A percentile compares a stretch with the other conserved stretches of the same genome.
Conservation (phyloP, 2,888 invertebrate species). For the Galeopsomyia nigrocyanea region DNA sequence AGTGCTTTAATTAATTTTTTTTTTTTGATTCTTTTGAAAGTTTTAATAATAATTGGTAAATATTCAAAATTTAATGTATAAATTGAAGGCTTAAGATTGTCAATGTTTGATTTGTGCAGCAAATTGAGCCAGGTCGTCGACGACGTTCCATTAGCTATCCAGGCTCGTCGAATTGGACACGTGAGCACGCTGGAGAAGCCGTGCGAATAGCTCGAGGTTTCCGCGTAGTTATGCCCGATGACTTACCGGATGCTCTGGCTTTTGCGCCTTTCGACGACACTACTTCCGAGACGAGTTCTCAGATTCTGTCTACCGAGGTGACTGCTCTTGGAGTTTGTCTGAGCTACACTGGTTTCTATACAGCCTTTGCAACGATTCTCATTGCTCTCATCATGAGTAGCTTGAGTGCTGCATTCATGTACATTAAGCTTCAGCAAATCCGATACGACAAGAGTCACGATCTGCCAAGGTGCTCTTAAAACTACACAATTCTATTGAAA, state of each 20-base stretch:
- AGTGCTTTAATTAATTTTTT: too few relatives aligned
- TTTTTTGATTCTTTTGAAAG: too few relatives aligned
- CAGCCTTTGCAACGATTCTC: conserved; percentile 74
- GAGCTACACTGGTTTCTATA: conserved; percentile 75
- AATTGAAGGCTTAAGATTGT: too few relatives aligned
- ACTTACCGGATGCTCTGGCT: conserved; percentile 65
- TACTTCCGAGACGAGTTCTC: conserved; percentile 31
- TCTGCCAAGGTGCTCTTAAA: conserved; percentile 44
- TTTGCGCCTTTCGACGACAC: conserved; percentile 49
- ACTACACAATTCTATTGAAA: too few relatives aligned
- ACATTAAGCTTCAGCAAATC: conserved; percentile 69
- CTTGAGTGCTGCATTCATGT: conserved; percentile 71
- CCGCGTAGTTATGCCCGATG: conserved; percentile 79
- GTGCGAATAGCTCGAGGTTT: conserved; percentile 77
- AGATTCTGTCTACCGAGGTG: not conserved
- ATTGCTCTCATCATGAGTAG: conserved; percentile 74
- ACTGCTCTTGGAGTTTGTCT: conserved; percentile 72
- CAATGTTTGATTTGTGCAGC: conserved; percentile 49
- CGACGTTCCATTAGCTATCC: conserved; percentile 61
- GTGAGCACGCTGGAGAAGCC: conserved; percentile 73
- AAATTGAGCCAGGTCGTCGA: conserved; percentile 71
- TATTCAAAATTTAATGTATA: not conserved
- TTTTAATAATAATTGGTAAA: too few relatives aligned
- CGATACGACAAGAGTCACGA: conserved; percentile 45
- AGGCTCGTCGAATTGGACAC: conserved; percentile 55